A percentile compares a stretch with the other conserved stretches of the same genome.
These are phyloP conservation scores for Papilio demoleus DNA, from an alignment of 2,888 invertebrate genomes.

Conservation along the genomic window DNA sequence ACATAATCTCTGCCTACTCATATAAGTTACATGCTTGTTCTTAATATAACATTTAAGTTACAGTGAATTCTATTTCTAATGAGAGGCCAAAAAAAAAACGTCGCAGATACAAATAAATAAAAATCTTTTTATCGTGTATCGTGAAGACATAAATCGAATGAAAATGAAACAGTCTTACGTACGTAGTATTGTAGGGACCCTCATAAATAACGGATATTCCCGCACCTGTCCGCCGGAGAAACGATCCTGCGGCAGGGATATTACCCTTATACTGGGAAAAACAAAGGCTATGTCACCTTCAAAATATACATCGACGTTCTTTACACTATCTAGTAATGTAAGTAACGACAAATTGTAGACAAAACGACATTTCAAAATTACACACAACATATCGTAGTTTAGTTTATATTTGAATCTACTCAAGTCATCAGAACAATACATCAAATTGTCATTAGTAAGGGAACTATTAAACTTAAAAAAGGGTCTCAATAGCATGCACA, in stretches of 20 bases:
- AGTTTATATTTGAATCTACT: no score
- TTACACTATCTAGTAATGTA: background rate
- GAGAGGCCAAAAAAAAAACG: background rate
- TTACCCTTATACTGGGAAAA: slow-evolving; percentile 50
- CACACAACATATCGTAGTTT: no score
- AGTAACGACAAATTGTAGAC: background rate
- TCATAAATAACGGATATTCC: slow-evolving; percentile 63
- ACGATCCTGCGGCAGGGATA: slow-evolving; percentile 53
- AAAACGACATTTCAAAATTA: background rate
- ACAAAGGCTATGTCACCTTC: slow-evolving; percentile 25
- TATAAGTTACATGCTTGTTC: background rate
- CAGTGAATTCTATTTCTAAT: background rate
- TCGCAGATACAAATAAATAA: slow-evolving; percentile 36
- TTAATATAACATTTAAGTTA: no score
- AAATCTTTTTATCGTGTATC: slow-evolving; percentile 40
- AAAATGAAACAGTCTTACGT: slow-evolving; percentile 57
- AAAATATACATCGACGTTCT: background rate
- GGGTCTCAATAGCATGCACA: no score
- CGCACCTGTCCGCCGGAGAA: slow-evolving; percentile 62
- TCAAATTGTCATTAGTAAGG: no score
- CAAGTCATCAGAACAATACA: no score
- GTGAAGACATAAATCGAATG: slow-evolving; percentile 56
- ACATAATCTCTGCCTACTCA: background rate
- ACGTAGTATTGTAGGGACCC: slow-evolving; percentile 55
- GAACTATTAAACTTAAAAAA: no score